These are phyloP conservation scores for Zelostemma sp. DNA, from an alignment of 1,140 invertebrate species.

Conservation along the genomic window DNA sequence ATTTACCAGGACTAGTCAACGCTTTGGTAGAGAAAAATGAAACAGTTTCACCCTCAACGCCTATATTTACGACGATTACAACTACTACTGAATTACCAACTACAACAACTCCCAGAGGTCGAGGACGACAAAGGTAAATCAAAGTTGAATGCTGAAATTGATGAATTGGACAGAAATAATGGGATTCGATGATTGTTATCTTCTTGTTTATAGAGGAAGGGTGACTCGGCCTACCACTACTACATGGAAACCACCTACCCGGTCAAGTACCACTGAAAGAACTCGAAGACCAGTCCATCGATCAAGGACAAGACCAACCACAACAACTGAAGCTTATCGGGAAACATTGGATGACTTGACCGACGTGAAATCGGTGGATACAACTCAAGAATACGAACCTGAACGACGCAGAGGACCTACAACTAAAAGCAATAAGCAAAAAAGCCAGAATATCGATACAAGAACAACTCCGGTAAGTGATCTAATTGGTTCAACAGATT, in stretches of 20 bases:
- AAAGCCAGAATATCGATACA: constrained; percentile 25
- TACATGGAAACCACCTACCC: constrained; percentile 37
- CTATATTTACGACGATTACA: constrained; percentile 46
- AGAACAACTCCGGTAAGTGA: constrained; percentile 34
- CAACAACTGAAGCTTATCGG: constrained; percentile 59
- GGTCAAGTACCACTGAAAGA: constrained; percentile 45
- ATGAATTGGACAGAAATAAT: too few relatives aligned
- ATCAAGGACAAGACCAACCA: constrained; percentile 59
- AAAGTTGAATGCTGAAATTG: constrained; percentile 1
- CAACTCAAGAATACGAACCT: constrained; percentile 52
- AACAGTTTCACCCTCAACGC: constrained; percentile 23
- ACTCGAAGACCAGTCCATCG: constrained; percentile 57
- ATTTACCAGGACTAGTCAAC: constrained; percentile 74
- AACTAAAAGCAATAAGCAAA: constrained; percentile 50
- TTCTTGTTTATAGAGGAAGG: constrained; percentile 49
- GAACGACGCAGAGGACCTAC: constrained; percentile 48
- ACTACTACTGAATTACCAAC: constrained; percentile 49
- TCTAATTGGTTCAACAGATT: too few relatives aligned
- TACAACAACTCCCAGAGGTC: constrained; percentile 52
- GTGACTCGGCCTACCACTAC: constrained; percentile 49
- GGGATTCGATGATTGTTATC: too few relatives aligned
- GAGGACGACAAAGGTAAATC: constrained; percentile 55
- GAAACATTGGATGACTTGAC: constrained; percentile 61
- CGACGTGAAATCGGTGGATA: constrained; percentile 52
- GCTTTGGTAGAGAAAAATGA: constrained; percentile 71